Evolutionary conservation across 2,113 vertebrate genomes (phyloP).

Genomic region (Zosterops pallidus): DNA sequence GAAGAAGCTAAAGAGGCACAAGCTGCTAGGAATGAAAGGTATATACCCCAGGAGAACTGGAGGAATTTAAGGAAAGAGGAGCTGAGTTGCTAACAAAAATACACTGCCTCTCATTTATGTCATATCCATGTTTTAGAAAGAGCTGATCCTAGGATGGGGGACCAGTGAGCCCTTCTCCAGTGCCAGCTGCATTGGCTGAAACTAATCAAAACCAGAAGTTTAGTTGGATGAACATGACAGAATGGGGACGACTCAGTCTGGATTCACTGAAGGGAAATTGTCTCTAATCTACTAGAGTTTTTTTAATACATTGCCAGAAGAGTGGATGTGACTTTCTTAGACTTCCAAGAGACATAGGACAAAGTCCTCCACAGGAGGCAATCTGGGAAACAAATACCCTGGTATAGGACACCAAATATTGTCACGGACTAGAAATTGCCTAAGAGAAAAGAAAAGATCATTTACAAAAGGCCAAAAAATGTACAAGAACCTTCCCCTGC

Average conservation of each 20-base stretch:
- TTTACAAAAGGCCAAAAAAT: neutral
- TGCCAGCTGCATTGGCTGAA: conserved; percentile 24
- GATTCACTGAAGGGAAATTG: conserved; percentile 47
- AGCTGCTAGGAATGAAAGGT: conserved; percentile 39
- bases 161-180: neutral
- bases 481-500: neutral
- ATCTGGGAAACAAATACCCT: conserved; percentile 51
- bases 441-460: neutral
- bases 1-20: conserved; percentile 25
- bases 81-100: conserved; percentile 30
- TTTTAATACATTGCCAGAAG: neutral
- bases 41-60: neutral
- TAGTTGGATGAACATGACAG: conserved; percentile 50
- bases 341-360: conserved; percentile 15
- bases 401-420: neutral
- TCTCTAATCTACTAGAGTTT: conserved; percentile 5
- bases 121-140: conserved; percentile 14
- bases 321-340: conserved; percentile 39
- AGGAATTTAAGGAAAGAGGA: conserved; percentile 38
- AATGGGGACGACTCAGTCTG: conserved; percentile 26
- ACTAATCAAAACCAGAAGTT: conserved; percentile 62
- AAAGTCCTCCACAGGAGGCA: conserved; percentile 50
- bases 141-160: neutral
- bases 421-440: conserved; percentile 27
- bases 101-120: neutral